A percentile compares a stretch with the other conserved stretches of the same genome.
Evolutionary conservation across 2,888 invertebrate species (phyloP).

Genomic region (Platerodrilus igneus): DNA sequence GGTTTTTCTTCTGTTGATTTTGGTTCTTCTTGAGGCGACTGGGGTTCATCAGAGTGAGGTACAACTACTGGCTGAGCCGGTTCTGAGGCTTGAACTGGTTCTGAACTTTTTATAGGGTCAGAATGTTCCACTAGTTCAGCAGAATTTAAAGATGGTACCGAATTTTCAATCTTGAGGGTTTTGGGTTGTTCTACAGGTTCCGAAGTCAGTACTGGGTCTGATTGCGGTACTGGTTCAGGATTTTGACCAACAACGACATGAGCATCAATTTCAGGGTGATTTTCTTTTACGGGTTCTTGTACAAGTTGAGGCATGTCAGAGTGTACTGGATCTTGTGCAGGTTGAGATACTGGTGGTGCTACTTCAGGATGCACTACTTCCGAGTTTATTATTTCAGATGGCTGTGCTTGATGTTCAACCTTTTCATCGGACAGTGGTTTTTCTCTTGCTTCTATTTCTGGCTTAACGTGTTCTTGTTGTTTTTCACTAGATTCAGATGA

Average conservation of each 20-base stretch:
- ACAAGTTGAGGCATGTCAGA: constrained; percentile 1
- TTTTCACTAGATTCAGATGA: constrained; percentile 42
- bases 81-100: constrained; percentile 23
- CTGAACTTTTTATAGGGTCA: constrained; percentile 44
- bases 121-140: too few relatives aligned
- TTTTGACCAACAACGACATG: too few relatives aligned
- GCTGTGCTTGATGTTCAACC: not conserved
- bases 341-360: too few relatives aligned
- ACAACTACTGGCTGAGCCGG: too few relatives aligned
- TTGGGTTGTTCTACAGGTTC: too few relatives aligned
- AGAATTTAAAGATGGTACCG: constrained; percentile 32
- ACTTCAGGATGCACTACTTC: not conserved
- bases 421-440: constrained; percentile 12
- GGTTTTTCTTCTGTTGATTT: constrained; percentile 25
- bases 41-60: constrained; percentile 30
- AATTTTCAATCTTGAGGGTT: constrained; percentile 17
- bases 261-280: constrained; percentile 14
- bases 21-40: constrained; percentile 20
- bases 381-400: too few relatives aligned
- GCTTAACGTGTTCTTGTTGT: constrained; percentile 24
- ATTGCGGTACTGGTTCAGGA: too few relatives aligned
- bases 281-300: not conserved
- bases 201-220: too few relatives aligned
- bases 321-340: not conserved
- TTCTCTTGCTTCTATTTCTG: constrained; percentile 18